phyloP scores from a whole-genome alignment of 1,140 invertebrate genomes.

The Aphidius ervi region DNA sequence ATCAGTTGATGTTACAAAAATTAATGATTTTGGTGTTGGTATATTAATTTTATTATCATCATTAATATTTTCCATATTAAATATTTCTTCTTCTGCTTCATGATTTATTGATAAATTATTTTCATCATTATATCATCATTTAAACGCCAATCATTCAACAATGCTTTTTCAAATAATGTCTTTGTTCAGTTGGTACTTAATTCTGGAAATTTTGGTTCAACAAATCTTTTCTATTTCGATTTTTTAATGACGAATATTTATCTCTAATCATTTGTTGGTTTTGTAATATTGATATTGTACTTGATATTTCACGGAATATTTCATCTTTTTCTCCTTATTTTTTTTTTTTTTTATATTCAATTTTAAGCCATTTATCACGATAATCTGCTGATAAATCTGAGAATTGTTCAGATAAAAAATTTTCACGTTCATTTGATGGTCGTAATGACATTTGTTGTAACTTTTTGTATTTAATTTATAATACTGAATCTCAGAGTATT shows the following conservation, averaged over 20 bases:
- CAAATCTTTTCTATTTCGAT: constrained; percentile 46
- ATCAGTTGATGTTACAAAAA: constrained; percentile 45
- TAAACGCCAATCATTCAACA: constrained; percentile 44
- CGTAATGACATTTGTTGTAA: constrained; percentile 49
- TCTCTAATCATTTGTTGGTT: constrained; percentile 50
- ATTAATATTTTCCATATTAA: constrained; percentile 65
- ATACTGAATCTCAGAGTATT: constrained; percentile 46
- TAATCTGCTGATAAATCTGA: constrained; percentile 47
- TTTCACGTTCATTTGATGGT: constrained; percentile 45
- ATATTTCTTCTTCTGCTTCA: constrained; percentile 61
- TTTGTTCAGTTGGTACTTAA: constrained; percentile 44
- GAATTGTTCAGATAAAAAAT: constrained; percentile 47
- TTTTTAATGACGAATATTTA: constrained; percentile 47
- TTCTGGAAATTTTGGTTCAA: constrained; percentile 53
- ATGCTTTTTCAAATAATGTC: constrained; percentile 46
- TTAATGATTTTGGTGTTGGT: constrained; percentile 43
- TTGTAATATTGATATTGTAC: constrained; percentile 43
- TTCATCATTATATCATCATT: constrained; percentile 41
- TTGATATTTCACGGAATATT: constrained; percentile 45
- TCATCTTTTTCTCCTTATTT: constrained; percentile 45
- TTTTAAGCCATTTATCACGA: constrained; percentile 49
- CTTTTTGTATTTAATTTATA: constrained; percentile 49
- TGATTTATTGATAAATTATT: constrained; percentile 29
- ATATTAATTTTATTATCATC: constrained; percentile 45
- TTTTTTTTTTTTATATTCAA: constrained; percentile 39